phyloP scores from a whole-genome alignment of 2,113 vertebrate genomes.

The Thalassarche chlororhynchos region DNA sequence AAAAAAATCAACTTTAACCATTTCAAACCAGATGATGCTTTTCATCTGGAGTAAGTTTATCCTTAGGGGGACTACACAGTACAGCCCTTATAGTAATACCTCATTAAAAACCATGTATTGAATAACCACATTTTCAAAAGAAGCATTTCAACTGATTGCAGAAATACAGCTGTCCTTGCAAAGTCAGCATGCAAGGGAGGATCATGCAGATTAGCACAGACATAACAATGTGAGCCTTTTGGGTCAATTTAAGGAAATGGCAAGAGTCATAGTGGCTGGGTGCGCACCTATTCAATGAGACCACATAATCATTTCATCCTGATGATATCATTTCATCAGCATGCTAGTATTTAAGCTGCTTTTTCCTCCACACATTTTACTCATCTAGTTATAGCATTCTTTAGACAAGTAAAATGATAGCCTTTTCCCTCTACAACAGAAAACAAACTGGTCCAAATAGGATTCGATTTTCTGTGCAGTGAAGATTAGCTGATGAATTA shows the following conservation, averaged over 20 bases:
- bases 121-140: constrained; percentile 54
- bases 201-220: constrained; percentile 41
- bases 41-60: constrained; percentile 64
- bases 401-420: background rate
- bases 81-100: constrained; percentile 5
- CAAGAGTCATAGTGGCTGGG: constrained; percentile 5
- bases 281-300: constrained; percentile 42
- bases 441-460: background rate
- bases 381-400: background rate
- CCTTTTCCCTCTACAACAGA: background rate
- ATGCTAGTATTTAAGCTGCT: background rate
- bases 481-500: background rate
- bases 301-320: constrained; percentile 2
- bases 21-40: constrained; percentile 51
- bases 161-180: constrained; percentile 20
- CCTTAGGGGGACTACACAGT: background rate
- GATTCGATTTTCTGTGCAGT: background rate
- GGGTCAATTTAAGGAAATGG: constrained; percentile 48
- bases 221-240: constrained; percentile 12
- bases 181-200: background rate
- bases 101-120: constrained; percentile 44
- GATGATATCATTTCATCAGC: constrained; percentile 32
- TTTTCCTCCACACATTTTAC: background rate
- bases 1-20: background rate
- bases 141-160: constrained; percentile 50